Evolutionary conservation across 2,888 invertebrate species (phyloP), one percentile per base, ranked within the genome.

Genomic region (Eilema caniola): DNA sequence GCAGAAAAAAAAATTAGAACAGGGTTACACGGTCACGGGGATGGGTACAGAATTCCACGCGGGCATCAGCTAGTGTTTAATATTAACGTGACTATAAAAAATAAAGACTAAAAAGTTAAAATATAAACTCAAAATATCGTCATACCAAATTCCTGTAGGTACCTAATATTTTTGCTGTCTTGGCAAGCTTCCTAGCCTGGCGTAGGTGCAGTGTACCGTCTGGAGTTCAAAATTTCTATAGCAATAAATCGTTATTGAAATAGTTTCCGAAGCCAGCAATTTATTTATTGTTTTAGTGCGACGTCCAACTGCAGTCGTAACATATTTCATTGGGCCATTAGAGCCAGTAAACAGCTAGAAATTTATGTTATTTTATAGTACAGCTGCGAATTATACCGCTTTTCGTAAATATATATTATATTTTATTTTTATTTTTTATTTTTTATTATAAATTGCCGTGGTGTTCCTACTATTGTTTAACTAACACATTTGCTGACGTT

Each of bases 181-280:
- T 81, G 79, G 85, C 87, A 83, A 77, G 73, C 73, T 79, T 78
- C 70, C 73, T 70, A 72, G 64, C 33, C 70, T 75, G 78, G 61
- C 66, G 33, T 66, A 66, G 56, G 37, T 66, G 25, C 59, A 66
- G 37, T 41, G 25, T 28, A 59, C 82, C 81, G 87, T 84, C 85
- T 86, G 85, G 83, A 80, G 83, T 81, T 84, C 83, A 82, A 82
- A 89, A 92, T 92, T 91, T 92, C 88, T 90, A 89, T 87, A 84
- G 81, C 84, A 83, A 89, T 91, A 90, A 91, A 92, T 91, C 83
- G 83, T 86, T 88, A 88, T 89, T 89, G 89, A 87, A 88, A 86
- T 79, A 80, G 81, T 81, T 83, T 74, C 75, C 81, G 77, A 82
- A 79, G 77, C 68, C 16, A 66, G 66, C 70, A 67, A 37, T 70